Evolutionary conservation across 2,113 vertebrate species (phyloP), one percentile per base, ranked within the genome.

Genomic region (Corythaeola cristata): DNA sequence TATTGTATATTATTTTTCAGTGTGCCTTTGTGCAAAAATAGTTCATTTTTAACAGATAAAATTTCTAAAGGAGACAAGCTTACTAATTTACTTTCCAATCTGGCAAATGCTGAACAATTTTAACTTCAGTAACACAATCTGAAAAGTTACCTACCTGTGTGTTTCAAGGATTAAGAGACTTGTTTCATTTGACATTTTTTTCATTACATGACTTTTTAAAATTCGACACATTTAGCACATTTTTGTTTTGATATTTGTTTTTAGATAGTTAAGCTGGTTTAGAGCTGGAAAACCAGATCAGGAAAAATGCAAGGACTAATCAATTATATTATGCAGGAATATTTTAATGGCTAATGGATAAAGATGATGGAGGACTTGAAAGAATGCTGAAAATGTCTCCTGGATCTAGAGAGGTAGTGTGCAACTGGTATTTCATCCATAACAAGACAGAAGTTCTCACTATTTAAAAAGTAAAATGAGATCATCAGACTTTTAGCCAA

Each of bases 271-370:
- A 98, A 26, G 92, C 93, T 7, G 26, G 94, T 63, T 97, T 92
- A 72, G 97, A 98, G 33, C 88, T 98, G 11, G 93, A 98, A 73
- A 85, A 72, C 23, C 90, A 92, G 95, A 68, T 69, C 23, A 2
- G 75, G 32, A 98, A 83, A 55, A 89, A 94, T 8, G 91, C 88
- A 13, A 76, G 84, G 1, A 73, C 58, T 28, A 86, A 82, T 14
- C 89, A 97, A 33, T 89, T 98, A 9, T 97, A 97, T 89, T 98
- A 96, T 5, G 92, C 94, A 2, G 79, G 85, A n/a, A 88, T 98
- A 50, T 95, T 98, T 74, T 93, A 98, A 66, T 97, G 97, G 97
- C 89, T 98, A 33, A 49, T 97, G 32, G 97, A 96, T 47, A 80
- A 83, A 90, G 93, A 92, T 6, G 49, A 97, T 44, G 96, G 97